Percentiles rank a stretch among this genome's conserved stretches.
These are phyloP conservation scores for Cantharis rustica DNA, from an alignment of 2,888 invertebrate genomes.

Conservation along the genomic window DNA sequence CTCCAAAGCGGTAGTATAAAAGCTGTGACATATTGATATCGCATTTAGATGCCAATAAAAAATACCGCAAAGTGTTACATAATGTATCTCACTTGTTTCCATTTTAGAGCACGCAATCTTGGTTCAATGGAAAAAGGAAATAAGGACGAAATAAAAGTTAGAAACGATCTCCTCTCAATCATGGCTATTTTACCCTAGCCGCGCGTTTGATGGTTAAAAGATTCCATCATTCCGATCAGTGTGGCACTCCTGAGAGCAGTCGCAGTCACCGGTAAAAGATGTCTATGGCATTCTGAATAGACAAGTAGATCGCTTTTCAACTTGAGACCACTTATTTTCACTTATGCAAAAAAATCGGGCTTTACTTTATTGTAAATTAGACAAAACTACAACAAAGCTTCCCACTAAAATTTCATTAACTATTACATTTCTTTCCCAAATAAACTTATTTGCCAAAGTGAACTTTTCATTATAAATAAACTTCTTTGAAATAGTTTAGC, in stretches of 20 bases:
- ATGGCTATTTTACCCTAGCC: constrained; percentile 58
- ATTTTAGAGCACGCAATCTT: constrained; percentile 17
- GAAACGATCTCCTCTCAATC: constrained; percentile 52
- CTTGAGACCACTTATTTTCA: constrained; percentile 34
- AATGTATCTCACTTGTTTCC: constrained; percentile 46
- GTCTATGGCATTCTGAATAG: constrained; percentile 51
- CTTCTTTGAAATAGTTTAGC: neutral
- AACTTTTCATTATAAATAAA: constrained; percentile 2
- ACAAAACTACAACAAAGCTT: neutral
- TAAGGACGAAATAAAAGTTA: constrained; percentile 32
- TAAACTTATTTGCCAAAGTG: neutral
- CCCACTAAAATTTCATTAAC: neutral
- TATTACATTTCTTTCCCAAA: neutral
- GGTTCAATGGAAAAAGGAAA: constrained; percentile 22
- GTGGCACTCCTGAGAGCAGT: constrained; percentile 57
- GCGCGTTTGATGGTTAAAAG: constrained; percentile 58
- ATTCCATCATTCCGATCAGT: constrained; percentile 59
- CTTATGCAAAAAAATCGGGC: constrained; percentile 26
- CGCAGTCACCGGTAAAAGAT: constrained; percentile 55
- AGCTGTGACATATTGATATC: constrained; percentile 54
- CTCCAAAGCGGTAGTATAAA: constrained; percentile 36
- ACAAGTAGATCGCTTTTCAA: constrained; percentile 40
- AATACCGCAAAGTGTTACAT: constrained; percentile 57
- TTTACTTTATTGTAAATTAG: constrained; percentile 8
- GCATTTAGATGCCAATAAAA: constrained; percentile 58